These are phyloP conservation scores for Pseudochromis fuscus DNA, from an alignment of 2,797 vertebrate species.

Conservation along the genomic window DNA sequence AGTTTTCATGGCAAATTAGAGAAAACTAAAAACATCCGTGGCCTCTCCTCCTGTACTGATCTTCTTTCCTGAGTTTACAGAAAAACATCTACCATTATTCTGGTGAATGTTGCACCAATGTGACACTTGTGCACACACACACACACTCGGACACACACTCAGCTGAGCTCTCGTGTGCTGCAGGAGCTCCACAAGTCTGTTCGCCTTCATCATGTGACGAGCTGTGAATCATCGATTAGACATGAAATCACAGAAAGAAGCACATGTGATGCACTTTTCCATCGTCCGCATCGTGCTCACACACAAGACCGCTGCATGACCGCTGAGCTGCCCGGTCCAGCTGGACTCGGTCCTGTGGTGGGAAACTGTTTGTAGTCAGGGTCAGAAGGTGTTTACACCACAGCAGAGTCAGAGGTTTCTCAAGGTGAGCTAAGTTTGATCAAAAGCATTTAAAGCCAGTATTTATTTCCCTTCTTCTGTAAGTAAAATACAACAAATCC, in stretches of 20 bases:
- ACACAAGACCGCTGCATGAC: constrained; percentile 53
- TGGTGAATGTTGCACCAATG: constrained; percentile 71
- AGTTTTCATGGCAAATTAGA: not conserved
- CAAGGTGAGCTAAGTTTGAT: too few relatives aligned
- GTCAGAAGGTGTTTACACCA: too few relatives aligned
- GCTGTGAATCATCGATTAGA: constrained; percentile 69
- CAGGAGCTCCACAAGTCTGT: constrained; percentile 11
- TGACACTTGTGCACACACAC: constrained; percentile 19
- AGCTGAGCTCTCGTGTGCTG: not conserved
- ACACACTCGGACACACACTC: constrained; percentile 13
- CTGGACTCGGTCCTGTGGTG: not conserved
- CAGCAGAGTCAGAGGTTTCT: too few relatives aligned
- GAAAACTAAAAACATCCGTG: not conserved
- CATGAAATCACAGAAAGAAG: constrained; percentile 17
- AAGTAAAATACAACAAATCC: too few relatives aligned
- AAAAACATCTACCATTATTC: constrained; percentile 21
- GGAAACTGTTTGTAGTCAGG: not conserved
- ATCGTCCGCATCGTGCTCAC: constrained; percentile 6
- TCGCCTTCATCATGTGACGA: constrained; percentile 57
- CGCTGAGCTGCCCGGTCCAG: not conserved
- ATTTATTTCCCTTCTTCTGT: too few relatives aligned
- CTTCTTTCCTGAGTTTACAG: not conserved
- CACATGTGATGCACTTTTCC: constrained; percentile 62
- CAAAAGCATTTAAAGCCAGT: too few relatives aligned
- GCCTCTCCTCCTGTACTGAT: not conserved